Conservation (phyloP, 2,888 invertebrate species). For the Darwinula stevensoni region DNA sequence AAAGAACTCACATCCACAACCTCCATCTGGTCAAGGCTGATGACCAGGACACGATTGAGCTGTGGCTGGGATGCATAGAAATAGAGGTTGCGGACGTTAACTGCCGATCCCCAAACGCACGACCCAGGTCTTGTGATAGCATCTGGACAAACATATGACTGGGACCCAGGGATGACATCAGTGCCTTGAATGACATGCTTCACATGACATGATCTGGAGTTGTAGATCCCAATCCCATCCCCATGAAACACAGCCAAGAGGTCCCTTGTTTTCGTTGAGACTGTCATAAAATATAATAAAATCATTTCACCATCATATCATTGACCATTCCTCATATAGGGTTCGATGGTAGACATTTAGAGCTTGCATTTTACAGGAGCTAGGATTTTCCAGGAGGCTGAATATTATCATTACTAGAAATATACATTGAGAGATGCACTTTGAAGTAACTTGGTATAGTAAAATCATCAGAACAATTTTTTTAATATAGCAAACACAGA, state of each 20-base stretch:
- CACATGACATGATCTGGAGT: conserved; percentile 33
- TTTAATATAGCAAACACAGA: too few species aligned
- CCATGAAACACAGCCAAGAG: conserved; percentile 42
- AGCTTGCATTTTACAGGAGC: too few species aligned
- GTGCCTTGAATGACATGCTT: conserved; percentile 36
- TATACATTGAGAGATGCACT: too few species aligned
- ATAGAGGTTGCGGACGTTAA: conserved; percentile 35
- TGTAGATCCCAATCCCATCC: conserved; percentile 39
- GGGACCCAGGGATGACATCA: conserved; percentile 35
- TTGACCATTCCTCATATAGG: too few species aligned
- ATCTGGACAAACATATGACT: conserved; percentile 13
- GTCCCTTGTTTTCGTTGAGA: conserved; percentile 14
- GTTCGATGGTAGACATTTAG: too few species aligned
- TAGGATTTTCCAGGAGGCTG: too few species aligned
- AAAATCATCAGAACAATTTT: too few species aligned
- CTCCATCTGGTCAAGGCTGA: conserved; percentile 37
- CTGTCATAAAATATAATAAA: too few species aligned
- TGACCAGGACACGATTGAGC: conserved; percentile 33
- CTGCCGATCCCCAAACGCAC: conserved; percentile 39
- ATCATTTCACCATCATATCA: too few species aligned
- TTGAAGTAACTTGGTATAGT: too few species aligned
- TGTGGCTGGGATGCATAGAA: conserved; percentile 39
- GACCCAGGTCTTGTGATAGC: conserved; percentile 4
- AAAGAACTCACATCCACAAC: conserved; percentile 38
- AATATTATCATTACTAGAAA: too few species aligned